A percentile compares a stretch with the other conserved stretches of the same genome.
Evolutionary conservation across 1,140 invertebrate species (phyloP).

Genomic region (Drosophila trapezifrons): DNA sequence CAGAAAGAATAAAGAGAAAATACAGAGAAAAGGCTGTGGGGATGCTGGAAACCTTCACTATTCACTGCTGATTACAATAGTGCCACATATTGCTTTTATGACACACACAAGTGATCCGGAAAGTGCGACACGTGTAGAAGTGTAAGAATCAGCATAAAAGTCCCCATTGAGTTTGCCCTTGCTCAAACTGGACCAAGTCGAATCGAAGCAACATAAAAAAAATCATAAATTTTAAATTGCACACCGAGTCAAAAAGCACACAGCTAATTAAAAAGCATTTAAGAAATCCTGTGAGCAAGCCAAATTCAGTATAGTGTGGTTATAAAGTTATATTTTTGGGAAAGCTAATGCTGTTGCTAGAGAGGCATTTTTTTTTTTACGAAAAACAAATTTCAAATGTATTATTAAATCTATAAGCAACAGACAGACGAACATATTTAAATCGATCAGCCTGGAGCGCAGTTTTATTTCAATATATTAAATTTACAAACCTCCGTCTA

Average conservation of each 20-base stretch:
- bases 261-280: neutral
- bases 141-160: conserved; percentile 14
- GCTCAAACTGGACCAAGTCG: neutral
- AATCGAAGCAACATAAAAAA: neutral
- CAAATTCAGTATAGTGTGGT: no score
- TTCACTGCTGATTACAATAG: conserved; percentile 52
- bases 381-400: no score
- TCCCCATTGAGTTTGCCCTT: neutral
- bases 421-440: no score
- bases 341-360: no score
- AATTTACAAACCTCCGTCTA: no score
- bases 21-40: neutral
- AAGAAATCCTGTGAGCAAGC: neutral
- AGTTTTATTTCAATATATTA: no score
- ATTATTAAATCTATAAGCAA: no score
- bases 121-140: conserved; percentile 16
- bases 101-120: neutral
- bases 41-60: conserved; percentile 11
- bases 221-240: neutral
- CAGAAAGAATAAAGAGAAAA: neutral
- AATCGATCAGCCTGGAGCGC: no score
- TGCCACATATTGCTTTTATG: conserved; percentile 65
- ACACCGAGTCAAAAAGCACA: neutral
- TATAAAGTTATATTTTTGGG: no score
- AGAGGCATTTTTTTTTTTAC: no score